Percentiles rank a stretch among this genome's conserved stretches.
Evolutionary conservation across 2,797 vertebrate species (phyloP).

Genomic region (Acomys russatus): DNA sequence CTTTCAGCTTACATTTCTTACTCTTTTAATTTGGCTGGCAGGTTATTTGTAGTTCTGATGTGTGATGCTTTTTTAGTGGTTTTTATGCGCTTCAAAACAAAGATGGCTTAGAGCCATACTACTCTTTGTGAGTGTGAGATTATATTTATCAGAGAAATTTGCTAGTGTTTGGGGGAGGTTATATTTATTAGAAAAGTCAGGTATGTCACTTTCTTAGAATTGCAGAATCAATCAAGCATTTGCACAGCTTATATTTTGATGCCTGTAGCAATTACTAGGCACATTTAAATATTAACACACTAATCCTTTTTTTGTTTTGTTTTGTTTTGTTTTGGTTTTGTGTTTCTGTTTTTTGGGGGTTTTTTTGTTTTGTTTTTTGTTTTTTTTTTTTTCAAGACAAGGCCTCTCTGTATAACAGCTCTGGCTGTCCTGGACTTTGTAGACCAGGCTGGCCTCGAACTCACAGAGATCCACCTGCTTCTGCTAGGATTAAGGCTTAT

Average conservation of each 20-base stretch:
- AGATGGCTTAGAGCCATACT: not conserved
- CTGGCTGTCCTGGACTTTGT: too few species aligned
- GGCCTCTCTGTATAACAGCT: too few species aligned
- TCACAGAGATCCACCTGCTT: too few species aligned
- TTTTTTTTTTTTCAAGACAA: too few species aligned
- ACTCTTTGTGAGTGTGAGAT: too few species aligned
- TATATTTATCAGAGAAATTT: too few species aligned
- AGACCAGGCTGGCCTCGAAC: too few species aligned
- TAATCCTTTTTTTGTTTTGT: not conserved
- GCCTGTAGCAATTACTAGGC: not conserved
- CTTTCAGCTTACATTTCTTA: slow-evolving; percentile 43
- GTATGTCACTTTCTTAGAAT: not conserved
- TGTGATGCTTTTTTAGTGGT: slow-evolving; percentile 38
- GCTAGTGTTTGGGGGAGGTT: slow-evolving; percentile 21
- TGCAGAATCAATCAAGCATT: not conserved
- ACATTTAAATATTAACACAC: not conserved
- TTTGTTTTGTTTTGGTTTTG: too few species aligned
- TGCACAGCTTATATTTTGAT: not conserved
- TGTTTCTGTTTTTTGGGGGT: too few species aligned
- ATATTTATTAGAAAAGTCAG: not conserved
- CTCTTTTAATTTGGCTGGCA: slow-evolving; percentile 40
- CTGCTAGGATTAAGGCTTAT: too few species aligned
- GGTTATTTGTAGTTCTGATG: slow-evolving; percentile 41
- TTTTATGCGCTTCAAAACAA: not conserved
- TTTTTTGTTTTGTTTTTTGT: too few species aligned